Conservation (phyloP, 2,113 vertebrate species). For the Ptyas mucosa region DNA sequence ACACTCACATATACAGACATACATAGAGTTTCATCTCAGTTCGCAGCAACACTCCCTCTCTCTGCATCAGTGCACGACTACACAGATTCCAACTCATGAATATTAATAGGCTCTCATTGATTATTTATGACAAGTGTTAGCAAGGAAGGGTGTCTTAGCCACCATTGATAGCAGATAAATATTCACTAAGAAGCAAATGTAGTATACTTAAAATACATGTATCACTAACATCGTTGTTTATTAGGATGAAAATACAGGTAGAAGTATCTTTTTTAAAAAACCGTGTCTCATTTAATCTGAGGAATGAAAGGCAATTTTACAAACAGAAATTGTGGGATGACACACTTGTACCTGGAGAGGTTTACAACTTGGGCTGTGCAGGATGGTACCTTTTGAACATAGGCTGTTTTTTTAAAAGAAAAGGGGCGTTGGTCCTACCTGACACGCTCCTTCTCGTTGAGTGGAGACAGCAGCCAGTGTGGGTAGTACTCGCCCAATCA, state of each 20-base stretch:
- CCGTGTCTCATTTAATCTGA: conserved; percentile 50
- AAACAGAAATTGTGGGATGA: conserved; percentile 47
- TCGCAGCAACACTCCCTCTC: conserved; percentile 87
- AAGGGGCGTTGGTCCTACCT: too few species aligned
- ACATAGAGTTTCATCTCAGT: conserved; percentile 84
- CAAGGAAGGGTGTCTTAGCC: conserved; percentile 79
- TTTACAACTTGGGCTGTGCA: conserved; percentile 49
- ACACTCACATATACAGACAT: conserved; percentile 72
- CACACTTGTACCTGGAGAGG: conserved; percentile 39
- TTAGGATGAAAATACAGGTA: conserved; percentile 60
- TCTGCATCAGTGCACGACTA: conserved; percentile 86
- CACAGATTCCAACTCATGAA: conserved; percentile 89
- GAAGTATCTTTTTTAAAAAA: conserved; percentile 25
- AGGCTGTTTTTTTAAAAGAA: not conserved
- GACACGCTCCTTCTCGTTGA: too few species aligned
- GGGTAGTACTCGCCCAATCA: too few species aligned
- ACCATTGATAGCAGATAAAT: conserved; percentile 74
- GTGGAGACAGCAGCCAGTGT: too few species aligned
- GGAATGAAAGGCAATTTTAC: conserved; percentile 52
- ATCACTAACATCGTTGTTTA: conserved; percentile 75
- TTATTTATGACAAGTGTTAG: conserved; percentile 87
- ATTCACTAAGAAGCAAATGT: conserved; percentile 84
- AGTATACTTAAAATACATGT: conserved; percentile 81
- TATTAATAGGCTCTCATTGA: conserved; percentile 83
- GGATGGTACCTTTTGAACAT: conserved; percentile 26